These are phyloP conservation scores for Elegia similella DNA, from an alignment of 2,888 invertebrate genomes.

Conservation along the genomic window DNA sequence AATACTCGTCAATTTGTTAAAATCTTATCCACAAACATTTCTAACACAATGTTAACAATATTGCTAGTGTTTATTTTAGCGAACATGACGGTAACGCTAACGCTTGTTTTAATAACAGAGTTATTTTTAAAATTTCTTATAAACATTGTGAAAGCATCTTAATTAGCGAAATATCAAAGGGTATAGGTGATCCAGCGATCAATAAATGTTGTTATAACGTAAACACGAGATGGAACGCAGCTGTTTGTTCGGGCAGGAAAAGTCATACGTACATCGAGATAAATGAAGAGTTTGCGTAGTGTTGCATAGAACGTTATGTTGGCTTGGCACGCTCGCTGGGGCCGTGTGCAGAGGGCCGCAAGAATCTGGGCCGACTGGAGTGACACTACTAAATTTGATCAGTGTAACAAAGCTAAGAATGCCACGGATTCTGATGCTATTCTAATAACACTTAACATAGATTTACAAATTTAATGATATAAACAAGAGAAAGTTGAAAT, in stretches of 20 bases:
- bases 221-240: slow-evolving; percentile 44
- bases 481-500: neutral
- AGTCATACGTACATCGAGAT: slow-evolving; percentile 61
- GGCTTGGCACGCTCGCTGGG: slow-evolving; percentile 70
- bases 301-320: slow-evolving; percentile 43
- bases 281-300: slow-evolving; percentile 59
- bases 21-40: slow-evolving; percentile 38
- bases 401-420: slow-evolving; percentile 67
- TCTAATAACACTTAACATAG: slow-evolving; percentile 31
- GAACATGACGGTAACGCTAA: slow-evolving; percentile 39
- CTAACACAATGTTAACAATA: slow-evolving; percentile 39
- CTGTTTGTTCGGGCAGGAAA: slow-evolving; percentile 54
- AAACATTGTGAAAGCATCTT: neutral
- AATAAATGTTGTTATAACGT: slow-evolving; percentile 25
- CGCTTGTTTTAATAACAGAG: slow-evolving; percentile 18
- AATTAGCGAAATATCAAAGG: neutral
- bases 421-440: slow-evolving; percentile 51
- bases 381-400: slow-evolving; percentile 80
- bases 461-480: neutral
- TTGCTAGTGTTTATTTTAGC: slow-evolving; percentile 35
- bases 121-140: slow-evolving; percentile 5
- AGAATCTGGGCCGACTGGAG: slow-evolving; percentile 79
- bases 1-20: slow-evolving; percentile 43
- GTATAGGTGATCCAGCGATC: slow-evolving; percentile 21
- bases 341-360: slow-evolving; percentile 77